Percentiles rank a stretch among this genome's conserved stretches.
These are phyloP conservation scores for Trogon melanurus DNA, from an alignment of 2,113 vertebrate species.

Conservation along the genomic window DNA sequence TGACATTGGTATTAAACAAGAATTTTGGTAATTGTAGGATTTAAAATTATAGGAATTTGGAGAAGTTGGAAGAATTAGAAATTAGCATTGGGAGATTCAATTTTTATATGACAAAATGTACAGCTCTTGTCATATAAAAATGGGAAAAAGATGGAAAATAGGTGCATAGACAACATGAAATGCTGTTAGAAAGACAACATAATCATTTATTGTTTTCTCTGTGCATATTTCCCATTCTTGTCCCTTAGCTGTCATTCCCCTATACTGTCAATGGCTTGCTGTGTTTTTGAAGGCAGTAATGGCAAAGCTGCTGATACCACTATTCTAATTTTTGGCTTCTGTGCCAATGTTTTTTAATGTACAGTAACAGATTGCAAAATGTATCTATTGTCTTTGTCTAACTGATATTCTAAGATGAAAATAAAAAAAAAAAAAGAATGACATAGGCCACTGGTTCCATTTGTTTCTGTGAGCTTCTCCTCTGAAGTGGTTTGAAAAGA, in stretches of 20 bases:
- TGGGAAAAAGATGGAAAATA: not conserved
- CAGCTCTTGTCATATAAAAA: not conserved
- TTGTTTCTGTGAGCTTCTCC: not conserved
- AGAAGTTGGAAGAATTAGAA: not conserved
- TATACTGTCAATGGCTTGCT: not conserved
- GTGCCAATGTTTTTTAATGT: not conserved
- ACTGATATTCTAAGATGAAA: conserved; percentile 16
- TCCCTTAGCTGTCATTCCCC: not conserved
- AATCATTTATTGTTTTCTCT: not conserved
- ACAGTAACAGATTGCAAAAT: not conserved
- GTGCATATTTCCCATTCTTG: not conserved
- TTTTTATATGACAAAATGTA: not conserved
- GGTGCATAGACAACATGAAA: not conserved
- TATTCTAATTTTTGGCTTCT: not conserved
- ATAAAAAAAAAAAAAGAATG: not conserved
- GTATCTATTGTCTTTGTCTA: not conserved
- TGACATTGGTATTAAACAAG: not conserved
- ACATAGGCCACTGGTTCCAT: not conserved
- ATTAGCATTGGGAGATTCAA: not conserved
- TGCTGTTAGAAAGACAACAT: not conserved
- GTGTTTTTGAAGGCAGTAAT: not conserved
- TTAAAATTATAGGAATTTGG: not conserved
- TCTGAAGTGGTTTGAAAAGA: conserved; percentile 36
- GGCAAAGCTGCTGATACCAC: not conserved
- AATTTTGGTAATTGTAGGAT: not conserved